phyloP scores from a whole-genome alignment of 2,888 invertebrate species.

The Cryptosula pallasiana region DNA sequence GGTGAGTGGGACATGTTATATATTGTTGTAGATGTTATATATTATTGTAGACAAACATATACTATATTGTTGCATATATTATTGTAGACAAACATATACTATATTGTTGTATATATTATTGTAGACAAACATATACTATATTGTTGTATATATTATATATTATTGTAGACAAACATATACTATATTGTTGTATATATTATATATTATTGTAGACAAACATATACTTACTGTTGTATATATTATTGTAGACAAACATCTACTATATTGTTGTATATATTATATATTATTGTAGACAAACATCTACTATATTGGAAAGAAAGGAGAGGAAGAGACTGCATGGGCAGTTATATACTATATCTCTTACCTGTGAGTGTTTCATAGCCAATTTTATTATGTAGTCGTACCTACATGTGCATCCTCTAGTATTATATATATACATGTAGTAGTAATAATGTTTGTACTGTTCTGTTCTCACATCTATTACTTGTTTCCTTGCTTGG shows the following conservation, averaged over 20 bases:
- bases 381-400: background rate
- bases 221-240: background rate
- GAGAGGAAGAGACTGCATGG: constrained; percentile 94
- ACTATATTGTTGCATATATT: background rate
- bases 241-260: constrained; percentile 24
- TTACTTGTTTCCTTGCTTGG: no score
- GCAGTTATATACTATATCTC: constrained; percentile 94
- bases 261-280: constrained; percentile 1
- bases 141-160: constrained; percentile 14
- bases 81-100: background rate
- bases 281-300: constrained; percentile 53
- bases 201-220: background rate
- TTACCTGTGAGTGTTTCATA: constrained; percentile 75
- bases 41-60: background rate
- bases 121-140: constrained; percentile 24
- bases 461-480: no score
- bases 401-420: background rate
- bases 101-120: constrained; percentile 24
- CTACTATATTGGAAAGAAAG: constrained; percentile 86
- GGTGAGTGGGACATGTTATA: constrained; percentile 47
- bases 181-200: no score
- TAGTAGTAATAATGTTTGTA: no score
- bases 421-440: no score
- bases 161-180: constrained; percentile 21
- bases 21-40: background rate